These are phyloP conservation scores for Aphaenogaster floridana DNA, from an alignment of 1,140 invertebrate species.

Conservation along the genomic window DNA sequence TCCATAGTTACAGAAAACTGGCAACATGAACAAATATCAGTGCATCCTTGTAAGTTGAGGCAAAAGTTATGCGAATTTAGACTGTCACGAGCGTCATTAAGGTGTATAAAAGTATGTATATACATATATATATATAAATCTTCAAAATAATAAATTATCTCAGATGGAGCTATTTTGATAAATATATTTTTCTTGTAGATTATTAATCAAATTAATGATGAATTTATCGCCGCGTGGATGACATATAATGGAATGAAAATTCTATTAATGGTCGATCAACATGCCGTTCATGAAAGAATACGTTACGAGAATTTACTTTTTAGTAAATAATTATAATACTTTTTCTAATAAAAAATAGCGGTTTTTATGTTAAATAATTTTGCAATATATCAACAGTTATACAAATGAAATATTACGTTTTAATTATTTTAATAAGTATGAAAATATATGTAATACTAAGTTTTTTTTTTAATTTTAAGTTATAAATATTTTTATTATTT, in stretches of 20 bases:
- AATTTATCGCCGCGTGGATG: slow-evolving; percentile 82
- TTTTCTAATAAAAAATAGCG: slow-evolving; percentile 26
- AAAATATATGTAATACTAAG: background rate
- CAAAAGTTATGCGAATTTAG: slow-evolving; percentile 73
- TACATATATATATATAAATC: background rate
- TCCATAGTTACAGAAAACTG: slow-evolving; percentile 59
- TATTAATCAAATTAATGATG: slow-evolving; percentile 83
- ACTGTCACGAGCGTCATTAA: slow-evolving; percentile 70
- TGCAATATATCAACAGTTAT: background rate
- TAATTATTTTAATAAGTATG: background rate
- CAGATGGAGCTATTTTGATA: slow-evolving; percentile 2
- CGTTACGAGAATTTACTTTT: slow-evolving; percentile 83
- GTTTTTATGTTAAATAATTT: background rate
- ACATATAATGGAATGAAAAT: slow-evolving; percentile 77
- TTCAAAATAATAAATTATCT: slow-evolving; percentile 15
- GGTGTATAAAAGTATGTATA: slow-evolving; percentile 73
- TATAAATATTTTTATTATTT: slow-evolving; percentile 59
- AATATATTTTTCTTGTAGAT: slow-evolving; percentile 73
- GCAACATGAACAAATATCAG: slow-evolving; percentile 62
- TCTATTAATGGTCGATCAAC: slow-evolving; percentile 85
- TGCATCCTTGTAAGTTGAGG: slow-evolving; percentile 72
- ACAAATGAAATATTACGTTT: background rate
- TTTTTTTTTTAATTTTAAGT: background rate
- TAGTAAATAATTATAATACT: slow-evolving; percentile 72
- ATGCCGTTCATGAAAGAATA: slow-evolving; percentile 85